A percentile compares a stretch with the other conserved stretches of the same genome.
Conservation (phyloP, 2,113 vertebrate genomes). For the Erinaceus europaeus region DNA sequence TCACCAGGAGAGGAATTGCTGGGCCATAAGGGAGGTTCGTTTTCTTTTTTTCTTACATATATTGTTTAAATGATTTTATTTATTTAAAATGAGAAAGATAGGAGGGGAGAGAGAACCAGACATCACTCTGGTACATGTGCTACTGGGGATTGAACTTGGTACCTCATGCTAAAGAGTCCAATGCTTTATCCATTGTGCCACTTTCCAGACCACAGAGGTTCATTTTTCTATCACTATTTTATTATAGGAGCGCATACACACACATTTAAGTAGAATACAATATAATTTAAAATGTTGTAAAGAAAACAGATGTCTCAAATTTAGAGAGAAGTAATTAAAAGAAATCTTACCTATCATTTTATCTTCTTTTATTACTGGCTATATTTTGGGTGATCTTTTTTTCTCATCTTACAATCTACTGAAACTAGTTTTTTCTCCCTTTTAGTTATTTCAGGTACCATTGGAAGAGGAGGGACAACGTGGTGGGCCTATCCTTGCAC, state of each 20-base stretch:
- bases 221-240: no score
- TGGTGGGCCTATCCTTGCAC: slow-evolving; percentile 95
- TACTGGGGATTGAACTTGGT: no score
- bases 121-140: no score
- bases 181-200: no score
- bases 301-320: background rate
- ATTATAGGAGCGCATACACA: background rate
- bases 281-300: slow-evolving; percentile 18
- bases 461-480: slow-evolving; percentile 96
- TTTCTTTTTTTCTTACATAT: no score
- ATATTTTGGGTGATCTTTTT: rapidly evolving
- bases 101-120: no score
- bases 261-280: background rate
- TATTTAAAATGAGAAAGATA: no score
- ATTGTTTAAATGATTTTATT: no score
- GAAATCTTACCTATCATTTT: background rate
- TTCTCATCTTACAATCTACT: background rate
- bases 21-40: no score
- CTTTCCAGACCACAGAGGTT: no score
- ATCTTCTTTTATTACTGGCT: background rate
- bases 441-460: slow-evolving; percentile 94
- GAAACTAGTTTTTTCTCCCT: background rate
- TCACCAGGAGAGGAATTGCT: no score
- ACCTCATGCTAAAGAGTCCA: no score
- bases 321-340: background rate